Conservation (phyloP, 2,888 invertebrate genomes). For the Silvanus unidentatus region DNA sequence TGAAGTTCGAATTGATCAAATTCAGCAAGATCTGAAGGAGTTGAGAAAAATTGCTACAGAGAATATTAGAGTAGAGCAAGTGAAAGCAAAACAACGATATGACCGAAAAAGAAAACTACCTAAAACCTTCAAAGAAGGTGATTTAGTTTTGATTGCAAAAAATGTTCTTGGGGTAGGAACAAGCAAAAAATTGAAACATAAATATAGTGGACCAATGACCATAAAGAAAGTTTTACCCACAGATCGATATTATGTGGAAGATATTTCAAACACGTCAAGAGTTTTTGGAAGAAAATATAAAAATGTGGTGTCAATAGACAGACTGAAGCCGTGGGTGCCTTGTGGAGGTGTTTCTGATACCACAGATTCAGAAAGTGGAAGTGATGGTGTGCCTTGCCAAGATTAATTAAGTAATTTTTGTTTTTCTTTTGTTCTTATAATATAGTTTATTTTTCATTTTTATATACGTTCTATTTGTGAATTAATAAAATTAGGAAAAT, state of each 20-base stretch:
- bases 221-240: conserved; percentile 17
- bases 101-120: conserved; percentile 13
- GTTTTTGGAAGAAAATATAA: conserved; percentile 13
- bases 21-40: not conserved
- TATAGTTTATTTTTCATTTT: too few species aligned
- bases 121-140: conserved; percentile 12
- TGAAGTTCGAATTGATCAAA: conserved; percentile 13
- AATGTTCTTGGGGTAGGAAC: conserved; percentile 9
- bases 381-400: too few species aligned
- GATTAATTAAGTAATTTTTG: too few species aligned
- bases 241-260: conserved; percentile 18
- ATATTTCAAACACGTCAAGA: too few species aligned
- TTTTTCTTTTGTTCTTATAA: too few species aligned
- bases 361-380: conserved; percentile 13
- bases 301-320: conserved; percentile 19
- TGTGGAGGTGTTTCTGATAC: conserved; percentile 16
- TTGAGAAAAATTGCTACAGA: not conserved
- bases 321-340: conserved; percentile 16
- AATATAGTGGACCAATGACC: conserved; percentile 17
- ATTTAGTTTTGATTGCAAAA: conserved; percentile 19
- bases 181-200: conserved; percentile 16
- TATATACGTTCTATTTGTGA: too few species aligned
- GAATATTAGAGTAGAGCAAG: conserved; percentile 5
- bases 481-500: too few species aligned
- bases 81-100: conserved; percentile 13